Evolutionary conservation across 2,797 vertebrate species (phyloP), one percentile per base, ranked within the genome.

Genomic region (Cottoperca gobio): DNA sequence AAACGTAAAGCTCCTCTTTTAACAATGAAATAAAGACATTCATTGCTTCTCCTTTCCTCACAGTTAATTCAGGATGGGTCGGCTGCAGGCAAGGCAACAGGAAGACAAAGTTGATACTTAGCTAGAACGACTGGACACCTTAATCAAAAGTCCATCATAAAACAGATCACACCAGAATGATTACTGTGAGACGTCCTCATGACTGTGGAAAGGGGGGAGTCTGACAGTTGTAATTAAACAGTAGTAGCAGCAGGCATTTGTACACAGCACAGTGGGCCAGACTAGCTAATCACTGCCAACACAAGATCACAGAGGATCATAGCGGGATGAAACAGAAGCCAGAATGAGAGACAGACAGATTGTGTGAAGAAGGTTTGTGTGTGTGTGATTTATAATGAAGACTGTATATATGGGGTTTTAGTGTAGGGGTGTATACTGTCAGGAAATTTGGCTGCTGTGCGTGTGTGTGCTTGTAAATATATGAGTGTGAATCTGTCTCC

Each of bases 401-500:
- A 58, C 28, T 17, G 40, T 35, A 48, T 35, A 48, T 23, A 43
- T 69, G 54, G 19, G 35, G 21, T 14, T 64, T 71, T 37, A 37
- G 28, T 59, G 57, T 57, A 57, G 60, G 17, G 35, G 7, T 66
- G 14, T 70, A 63, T 46, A 61, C 54, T 59, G 21, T 39, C 57
- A 67, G 61, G 42, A 59, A 79, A 62, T 45, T 60, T 71, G 60
- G 59, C 59, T 78, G 73, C 24, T 78, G 39, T 28, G 46, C 73
- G 69, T 72, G 72, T 23, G 26, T 49, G 37, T 2, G 40, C 50
- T 49, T 85, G 71, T 73, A 59, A 83, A 50, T 72, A 72, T 76
- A 58, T 66, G 66, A 72, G 70, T 80, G 82, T 70, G 58, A 78
- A 61, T 76, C 61, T 33, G 82, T 88, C 74, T 88, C 77, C 81